phyloP scores from a whole-genome alignment of 2,113 vertebrate genomes.

The Chloropsis cyanopogon region DNA sequence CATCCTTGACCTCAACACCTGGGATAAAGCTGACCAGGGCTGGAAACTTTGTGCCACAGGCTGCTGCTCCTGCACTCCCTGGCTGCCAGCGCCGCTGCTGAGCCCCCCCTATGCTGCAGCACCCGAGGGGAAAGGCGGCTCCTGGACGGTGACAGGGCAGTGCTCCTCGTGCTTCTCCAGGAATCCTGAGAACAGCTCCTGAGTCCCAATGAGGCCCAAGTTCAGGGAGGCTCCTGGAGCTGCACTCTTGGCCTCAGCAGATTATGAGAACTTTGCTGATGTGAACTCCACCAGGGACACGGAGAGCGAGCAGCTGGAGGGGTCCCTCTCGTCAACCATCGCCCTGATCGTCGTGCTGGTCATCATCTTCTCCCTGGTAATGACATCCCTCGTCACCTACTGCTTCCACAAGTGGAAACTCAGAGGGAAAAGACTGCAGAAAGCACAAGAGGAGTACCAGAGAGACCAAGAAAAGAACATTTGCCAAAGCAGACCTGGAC shows the following conservation, averaged over 20 bases:
- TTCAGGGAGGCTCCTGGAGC: conserved; percentile 34
- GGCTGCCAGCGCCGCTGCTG: neutral
- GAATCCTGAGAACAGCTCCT: neutral
- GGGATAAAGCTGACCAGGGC: neutral
- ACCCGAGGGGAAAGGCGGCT: rapidly evolving
- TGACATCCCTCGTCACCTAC: conserved; percentile 71
- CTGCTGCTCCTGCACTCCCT: rapidly evolving
- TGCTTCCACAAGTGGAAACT: conserved; percentile 77
- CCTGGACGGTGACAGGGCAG: neutral
- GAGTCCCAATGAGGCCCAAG: conserved; percentile 66
- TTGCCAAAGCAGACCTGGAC: conserved; percentile 52
- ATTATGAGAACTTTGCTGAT: neutral
- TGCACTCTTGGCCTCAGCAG: conserved; percentile 1
- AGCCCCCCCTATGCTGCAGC: neutral
- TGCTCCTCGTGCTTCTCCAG: neutral
- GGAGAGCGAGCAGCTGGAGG: conserved; percentile 45
- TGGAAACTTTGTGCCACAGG: rapidly evolving
- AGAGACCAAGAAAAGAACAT: conserved; percentile 69
- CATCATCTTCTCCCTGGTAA: conserved; percentile 66
- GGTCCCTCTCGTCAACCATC: conserved; percentile 69
- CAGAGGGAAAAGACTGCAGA: conserved; percentile 68
- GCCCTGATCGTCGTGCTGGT: conserved; percentile 68
- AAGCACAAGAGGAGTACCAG: conserved; percentile 75
- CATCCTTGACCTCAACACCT: rapidly evolving
- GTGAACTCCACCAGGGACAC: conserved; percentile 53